A percentile compares a stretch with the other conserved stretches of the same genome.
These are phyloP conservation scores for Gari tellinella DNA, from an alignment of 2,888 invertebrate genomes.

Conservation along the genomic window DNA sequence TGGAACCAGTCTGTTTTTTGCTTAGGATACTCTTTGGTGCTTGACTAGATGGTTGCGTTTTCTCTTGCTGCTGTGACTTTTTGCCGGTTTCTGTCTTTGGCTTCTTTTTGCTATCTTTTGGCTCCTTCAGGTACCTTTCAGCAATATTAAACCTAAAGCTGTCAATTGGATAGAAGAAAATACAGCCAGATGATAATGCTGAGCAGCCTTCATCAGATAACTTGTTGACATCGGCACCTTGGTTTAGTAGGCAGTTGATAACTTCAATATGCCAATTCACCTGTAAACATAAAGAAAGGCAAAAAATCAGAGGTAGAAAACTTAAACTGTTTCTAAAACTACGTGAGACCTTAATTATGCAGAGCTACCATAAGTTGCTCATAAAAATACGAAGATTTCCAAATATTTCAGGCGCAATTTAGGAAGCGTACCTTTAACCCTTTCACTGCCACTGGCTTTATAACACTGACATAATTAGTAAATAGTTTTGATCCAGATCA, in stretches of 20 bases:
- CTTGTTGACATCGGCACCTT: slow-evolving; percentile 83
- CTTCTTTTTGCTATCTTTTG: slow-evolving; percentile 47
- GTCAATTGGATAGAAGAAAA: slow-evolving; percentile 82
- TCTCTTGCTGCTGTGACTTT: slow-evolving; percentile 31
- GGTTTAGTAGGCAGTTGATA: slow-evolving; percentile 82
- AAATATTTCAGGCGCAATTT: no score
- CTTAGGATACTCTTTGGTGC: slow-evolving; percentile 56
- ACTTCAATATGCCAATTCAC: slow-evolving; percentile 82
- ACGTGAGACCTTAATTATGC: no score
- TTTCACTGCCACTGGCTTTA: no score
- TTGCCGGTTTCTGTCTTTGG: slow-evolving; percentile 53
- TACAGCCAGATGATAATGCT: slow-evolving; percentile 81
- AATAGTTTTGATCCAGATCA: no score
- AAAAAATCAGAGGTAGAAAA: no score
- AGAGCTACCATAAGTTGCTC: no score
- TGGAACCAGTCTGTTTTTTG: slow-evolving; percentile 49
- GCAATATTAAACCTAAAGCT: slow-evolving; percentile 81
- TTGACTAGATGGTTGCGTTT: slow-evolving; percentile 45
- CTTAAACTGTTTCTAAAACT: no score
- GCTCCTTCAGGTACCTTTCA: slow-evolving; percentile 64
- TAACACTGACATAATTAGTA: no score
- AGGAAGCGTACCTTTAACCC: no score
- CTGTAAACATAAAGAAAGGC: no score
- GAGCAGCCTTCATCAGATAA: slow-evolving; percentile 83
- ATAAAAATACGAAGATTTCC: no score